Percentiles rank a stretch among this genome's conserved stretches.
These are phyloP conservation scores for Ibidorhyncha struthersii DNA, from an alignment of 2,113 vertebrate genomes.

Conservation along the genomic window DNA sequence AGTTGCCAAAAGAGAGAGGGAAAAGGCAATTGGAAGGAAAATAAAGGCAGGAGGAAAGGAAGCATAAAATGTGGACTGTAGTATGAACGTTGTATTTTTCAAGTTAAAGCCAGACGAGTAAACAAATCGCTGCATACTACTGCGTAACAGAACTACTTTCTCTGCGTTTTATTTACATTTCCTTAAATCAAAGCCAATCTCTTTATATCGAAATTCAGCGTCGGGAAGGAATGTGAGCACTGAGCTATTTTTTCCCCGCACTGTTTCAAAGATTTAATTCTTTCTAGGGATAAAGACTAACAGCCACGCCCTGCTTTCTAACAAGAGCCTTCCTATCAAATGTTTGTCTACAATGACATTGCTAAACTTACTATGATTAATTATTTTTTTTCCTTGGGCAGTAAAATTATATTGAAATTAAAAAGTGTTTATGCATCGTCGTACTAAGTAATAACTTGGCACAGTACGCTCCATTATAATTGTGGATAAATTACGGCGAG, in stretches of 20 bases:
- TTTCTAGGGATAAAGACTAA: constrained; percentile 29
- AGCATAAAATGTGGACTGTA: not conserved
- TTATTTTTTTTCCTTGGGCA: constrained; percentile 33
- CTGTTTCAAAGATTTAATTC: not conserved
- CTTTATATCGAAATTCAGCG: constrained; percentile 24
- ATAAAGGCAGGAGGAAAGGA: not conserved
- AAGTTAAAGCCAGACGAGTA: not conserved
- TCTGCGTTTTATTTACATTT: not conserved
- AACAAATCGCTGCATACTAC: not conserved
- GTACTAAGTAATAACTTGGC: constrained; percentile 61
- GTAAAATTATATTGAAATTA: constrained; percentile 44
- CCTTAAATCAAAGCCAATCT: not conserved
- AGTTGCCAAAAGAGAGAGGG: not conserved
- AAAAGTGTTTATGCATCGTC: constrained; percentile 28
- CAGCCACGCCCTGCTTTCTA: constrained; percentile 42
- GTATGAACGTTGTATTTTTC: not conserved
- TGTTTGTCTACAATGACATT: not conserved
- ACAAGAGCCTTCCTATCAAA: constrained; percentile 1
- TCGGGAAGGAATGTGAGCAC: not conserved
- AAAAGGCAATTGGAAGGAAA: constrained; percentile 5
- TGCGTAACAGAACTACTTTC: not conserved
- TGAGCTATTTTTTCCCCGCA: not conserved
- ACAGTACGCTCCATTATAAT: constrained; percentile 21
- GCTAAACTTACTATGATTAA: constrained; percentile 27
- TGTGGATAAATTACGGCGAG: not conserved